These are phyloP conservation scores for Dinoponera quadriceps DNA, from an alignment of 1,140 invertebrate species.

Conservation along the genomic window DNA sequence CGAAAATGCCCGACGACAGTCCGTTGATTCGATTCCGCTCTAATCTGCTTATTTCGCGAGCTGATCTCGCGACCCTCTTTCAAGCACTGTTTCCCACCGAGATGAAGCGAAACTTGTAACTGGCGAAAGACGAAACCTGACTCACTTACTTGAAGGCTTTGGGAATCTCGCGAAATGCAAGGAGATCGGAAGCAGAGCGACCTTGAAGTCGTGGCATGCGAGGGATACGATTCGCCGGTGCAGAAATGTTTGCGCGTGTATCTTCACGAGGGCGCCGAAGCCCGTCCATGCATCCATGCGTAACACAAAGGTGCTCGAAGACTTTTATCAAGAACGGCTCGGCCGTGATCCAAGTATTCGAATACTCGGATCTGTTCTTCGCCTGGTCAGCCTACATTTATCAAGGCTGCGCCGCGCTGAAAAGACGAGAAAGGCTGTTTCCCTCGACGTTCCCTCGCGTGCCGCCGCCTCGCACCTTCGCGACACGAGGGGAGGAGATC, in stretches of 20 bases:
- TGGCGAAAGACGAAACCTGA: background rate
- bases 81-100: background rate
- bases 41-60: background rate
- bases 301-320: conserved; percentile 74
- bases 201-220: conserved; percentile 10
- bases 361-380: conserved; percentile 71
- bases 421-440: conserved; percentile 74
- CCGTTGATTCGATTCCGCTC: background rate
- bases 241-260: conserved; percentile 25
- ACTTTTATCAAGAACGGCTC: conserved; percentile 80
- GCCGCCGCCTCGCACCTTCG: conserved; percentile 41
- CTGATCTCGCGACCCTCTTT: background rate
- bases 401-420: conserved; percentile 65
- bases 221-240: conserved; percentile 21
- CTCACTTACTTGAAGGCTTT: background rate
- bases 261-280: background rate
- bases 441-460: conserved; percentile 48
- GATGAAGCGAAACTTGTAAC: background rate
- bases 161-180: background rate
- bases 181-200: background rate
- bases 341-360: conserved; percentile 77
- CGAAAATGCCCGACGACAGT: conserved; percentile 25
- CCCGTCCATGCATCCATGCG: conserved; percentile 20
- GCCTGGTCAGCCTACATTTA: conserved; percentile 78
- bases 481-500: background rate